phyloP scores from a whole-genome alignment of 2,888 invertebrate genomes.

The Zhuqinia jingwanae region DNA sequence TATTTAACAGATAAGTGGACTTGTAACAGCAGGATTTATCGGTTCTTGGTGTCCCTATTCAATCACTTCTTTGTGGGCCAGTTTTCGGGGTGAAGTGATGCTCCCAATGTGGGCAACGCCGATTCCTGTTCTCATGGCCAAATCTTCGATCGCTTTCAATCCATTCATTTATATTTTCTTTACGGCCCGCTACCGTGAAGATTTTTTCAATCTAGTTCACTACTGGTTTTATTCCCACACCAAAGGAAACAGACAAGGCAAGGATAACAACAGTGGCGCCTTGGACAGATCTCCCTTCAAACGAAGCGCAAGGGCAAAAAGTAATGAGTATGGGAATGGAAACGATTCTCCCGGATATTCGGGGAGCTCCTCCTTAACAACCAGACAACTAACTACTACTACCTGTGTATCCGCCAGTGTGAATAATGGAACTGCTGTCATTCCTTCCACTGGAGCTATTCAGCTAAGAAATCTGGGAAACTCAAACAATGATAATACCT shows the following conservation, averaged over 20 bases:
- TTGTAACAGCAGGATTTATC: conserved; percentile 76
- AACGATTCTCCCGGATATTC: conserved; percentile 13
- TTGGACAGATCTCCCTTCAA: background rate
- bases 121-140: conserved; percentile 77
- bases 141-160: conserved; percentile 79
- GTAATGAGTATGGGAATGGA: background rate
- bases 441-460: background rate
- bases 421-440: background rate
- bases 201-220: conserved; percentile 28
- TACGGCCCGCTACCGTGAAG: conserved; percentile 77
- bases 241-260: background rate
- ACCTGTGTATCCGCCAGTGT: background rate
- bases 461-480: background rate
- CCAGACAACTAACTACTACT: conserved; percentile 13
- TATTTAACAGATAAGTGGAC: conserved; percentile 67
- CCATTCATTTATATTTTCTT: conserved; percentile 78
- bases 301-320: background rate
- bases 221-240: background rate
- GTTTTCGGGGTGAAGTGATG: conserved; percentile 65
- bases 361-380: conserved; percentile 31
- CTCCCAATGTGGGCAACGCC: conserved; percentile 76
- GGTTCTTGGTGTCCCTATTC: conserved; percentile 78
- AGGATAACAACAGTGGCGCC: background rate
- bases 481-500: background rate
- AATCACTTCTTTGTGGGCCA: conserved; percentile 69